Evolutionary conservation across 2,888 invertebrate genomes (phyloP).

Genomic region (Drosophila rubida): DNA sequence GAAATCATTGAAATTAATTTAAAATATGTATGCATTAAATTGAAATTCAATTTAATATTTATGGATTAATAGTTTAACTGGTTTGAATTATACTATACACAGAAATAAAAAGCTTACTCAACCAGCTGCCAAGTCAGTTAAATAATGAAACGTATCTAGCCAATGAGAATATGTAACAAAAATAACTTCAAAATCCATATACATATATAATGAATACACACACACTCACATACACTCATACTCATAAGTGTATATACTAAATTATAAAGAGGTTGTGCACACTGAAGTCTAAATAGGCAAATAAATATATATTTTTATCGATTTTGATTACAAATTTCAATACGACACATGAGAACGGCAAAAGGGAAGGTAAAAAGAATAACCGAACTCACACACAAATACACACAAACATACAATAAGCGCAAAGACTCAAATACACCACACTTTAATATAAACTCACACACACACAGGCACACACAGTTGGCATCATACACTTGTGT

Average conservation of each 20-base stretch:
- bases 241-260: constrained; percentile 1
- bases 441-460: constrained; percentile 24
- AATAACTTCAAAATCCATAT: constrained; percentile 18
- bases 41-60: neutral
- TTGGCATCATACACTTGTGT: neutral
- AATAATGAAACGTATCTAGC: neutral
- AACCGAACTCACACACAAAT: constrained; percentile 23
- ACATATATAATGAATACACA: constrained; percentile 10
- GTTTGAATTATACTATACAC: constrained; percentile 9
- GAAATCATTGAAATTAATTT: neutral
- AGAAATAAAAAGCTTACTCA: constrained; percentile 16
- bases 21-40: neutral
- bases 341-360: constrained; percentile 67
- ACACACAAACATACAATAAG: constrained; percentile 20
- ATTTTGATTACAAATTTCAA: constrained; percentile 82
- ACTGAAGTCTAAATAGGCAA: constrained; percentile 57
- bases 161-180: constrained; percentile 18
- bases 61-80: constrained; percentile 5
- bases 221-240: constrained; percentile 17
- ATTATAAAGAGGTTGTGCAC: constrained; percentile 51
- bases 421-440: constrained; percentile 21
- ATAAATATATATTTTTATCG: constrained; percentile 73
- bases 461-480: constrained; percentile 3
- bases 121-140: constrained; percentile 10
- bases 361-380: constrained; percentile 64